phyloP scores from a whole-genome alignment of 1,140 invertebrate genomes.

The Cepaea nemoralis region DNA sequence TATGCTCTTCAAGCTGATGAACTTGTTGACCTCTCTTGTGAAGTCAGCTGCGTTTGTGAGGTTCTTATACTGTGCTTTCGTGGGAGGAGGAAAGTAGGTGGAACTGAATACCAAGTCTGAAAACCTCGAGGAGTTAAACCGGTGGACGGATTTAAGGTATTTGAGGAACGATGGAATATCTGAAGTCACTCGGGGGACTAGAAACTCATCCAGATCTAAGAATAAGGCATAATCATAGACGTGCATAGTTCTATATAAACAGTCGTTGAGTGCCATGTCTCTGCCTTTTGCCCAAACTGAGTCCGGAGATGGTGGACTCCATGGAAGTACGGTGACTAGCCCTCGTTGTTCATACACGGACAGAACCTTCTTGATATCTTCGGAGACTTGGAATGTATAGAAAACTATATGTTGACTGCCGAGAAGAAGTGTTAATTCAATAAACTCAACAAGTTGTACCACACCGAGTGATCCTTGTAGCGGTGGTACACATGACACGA shows the following conservation, averaged over 20 bases:
- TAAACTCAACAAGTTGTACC: slow-evolving; percentile 41
- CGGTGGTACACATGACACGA: slow-evolving; percentile 34
- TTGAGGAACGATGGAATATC: slow-evolving; percentile 32
- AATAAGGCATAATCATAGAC: slow-evolving; percentile 39
- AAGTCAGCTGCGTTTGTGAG: background rate
- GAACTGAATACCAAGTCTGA: slow-evolving; percentile 36
- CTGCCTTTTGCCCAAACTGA: slow-evolving; percentile 39
- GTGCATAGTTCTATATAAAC: slow-evolving; percentile 42
- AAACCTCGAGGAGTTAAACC: slow-evolving; percentile 1
- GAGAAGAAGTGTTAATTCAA: slow-evolving; percentile 38
- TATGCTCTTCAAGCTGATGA: slow-evolving; percentile 27
- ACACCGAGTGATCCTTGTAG: slow-evolving; percentile 35
- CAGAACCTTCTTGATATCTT: slow-evolving; percentile 32
- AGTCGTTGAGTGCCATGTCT: slow-evolving; percentile 41
- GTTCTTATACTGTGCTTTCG: background rate
- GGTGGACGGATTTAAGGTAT: background rate
- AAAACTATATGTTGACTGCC: slow-evolving; percentile 38
- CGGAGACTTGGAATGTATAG: slow-evolving; percentile 33
- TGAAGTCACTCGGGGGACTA: slow-evolving; percentile 30
- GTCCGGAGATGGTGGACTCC: slow-evolving; percentile 34
- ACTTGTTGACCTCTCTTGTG: slow-evolving; percentile 11
- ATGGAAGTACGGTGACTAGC: slow-evolving; percentile 34
- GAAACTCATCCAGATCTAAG: slow-evolving; percentile 39
- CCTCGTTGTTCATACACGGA: slow-evolving; percentile 36
- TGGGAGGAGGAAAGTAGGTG: slow-evolving; percentile 29